Conservation (phyloP, 2,888 invertebrate species). For the Geophilus truncorum region DNA sequence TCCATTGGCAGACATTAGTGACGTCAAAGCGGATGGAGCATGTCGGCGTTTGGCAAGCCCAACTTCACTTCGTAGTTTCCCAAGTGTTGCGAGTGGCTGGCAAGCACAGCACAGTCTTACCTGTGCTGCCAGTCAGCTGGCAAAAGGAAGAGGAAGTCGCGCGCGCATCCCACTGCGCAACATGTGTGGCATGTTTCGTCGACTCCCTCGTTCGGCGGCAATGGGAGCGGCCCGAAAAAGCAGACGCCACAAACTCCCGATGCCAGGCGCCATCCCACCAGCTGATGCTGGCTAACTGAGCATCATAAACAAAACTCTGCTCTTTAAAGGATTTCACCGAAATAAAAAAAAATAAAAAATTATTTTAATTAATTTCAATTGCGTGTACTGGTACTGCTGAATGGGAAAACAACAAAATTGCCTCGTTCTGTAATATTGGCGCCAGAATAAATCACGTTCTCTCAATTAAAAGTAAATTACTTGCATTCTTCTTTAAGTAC, state of each 20-base stretch:
- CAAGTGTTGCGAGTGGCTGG: neutral
- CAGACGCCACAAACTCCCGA: slow-evolving; percentile 1
- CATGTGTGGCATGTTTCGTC: neutral
- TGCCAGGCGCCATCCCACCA: neutral
- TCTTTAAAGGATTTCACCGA: too few relatives aligned
- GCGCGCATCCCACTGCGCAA: neutral
- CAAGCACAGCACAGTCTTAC: slow-evolving; percentile 9
- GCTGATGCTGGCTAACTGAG: neutral
- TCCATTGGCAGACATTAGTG: neutral
- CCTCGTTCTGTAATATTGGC: too few relatives aligned
- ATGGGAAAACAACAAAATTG: too few relatives aligned
- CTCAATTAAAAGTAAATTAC: too few relatives aligned
- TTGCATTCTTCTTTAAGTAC: too few relatives aligned
- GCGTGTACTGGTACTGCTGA: too few relatives aligned
- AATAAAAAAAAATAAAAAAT: too few relatives aligned
- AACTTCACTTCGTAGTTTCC: neutral
- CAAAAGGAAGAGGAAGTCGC: neutral
- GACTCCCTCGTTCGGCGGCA: neutral
- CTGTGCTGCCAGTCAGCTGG: slow-evolving; percentile 14
- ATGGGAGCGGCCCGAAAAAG: neutral
- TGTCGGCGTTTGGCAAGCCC: neutral
- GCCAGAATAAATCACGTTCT: too few relatives aligned
- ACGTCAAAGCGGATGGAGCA: neutral
- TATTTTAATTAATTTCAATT: too few relatives aligned
- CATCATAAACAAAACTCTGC: neutral